These are phyloP conservation scores for Macquaria australasica DNA, from an alignment of 2,113 vertebrate genomes.

Conservation along the genomic window DNA sequence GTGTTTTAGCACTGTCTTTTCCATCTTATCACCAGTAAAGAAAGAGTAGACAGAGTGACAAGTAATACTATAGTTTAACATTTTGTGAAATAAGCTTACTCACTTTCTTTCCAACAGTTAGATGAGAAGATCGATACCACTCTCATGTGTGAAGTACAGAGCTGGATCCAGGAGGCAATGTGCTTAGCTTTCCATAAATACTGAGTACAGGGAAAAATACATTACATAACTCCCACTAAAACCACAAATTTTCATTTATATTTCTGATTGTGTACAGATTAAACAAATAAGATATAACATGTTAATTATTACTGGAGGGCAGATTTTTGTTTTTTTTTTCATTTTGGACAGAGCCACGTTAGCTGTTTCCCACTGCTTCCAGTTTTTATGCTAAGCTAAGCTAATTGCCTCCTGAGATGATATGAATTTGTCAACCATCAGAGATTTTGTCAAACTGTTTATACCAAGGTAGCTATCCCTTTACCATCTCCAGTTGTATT, in stretches of 20 bases:
- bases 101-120: not conserved
- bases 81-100: slow-evolving; percentile 16
- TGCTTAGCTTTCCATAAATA: not conserved
- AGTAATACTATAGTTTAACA: not conserved
- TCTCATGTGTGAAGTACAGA: not conserved
- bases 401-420: not conserved
- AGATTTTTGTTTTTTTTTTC: too few species aligned
- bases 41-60: not conserved
- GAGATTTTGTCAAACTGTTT: not conserved
- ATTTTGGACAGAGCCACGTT: too few species aligned
- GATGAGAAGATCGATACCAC: slow-evolving; percentile 1
- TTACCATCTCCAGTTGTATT: not conserved
- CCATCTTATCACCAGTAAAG: not conserved
- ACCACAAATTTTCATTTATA: not conserved
- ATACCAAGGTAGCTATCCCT: not conserved
- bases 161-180: not conserved
- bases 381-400: not conserved
- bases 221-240: not conserved
- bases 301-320: too few species aligned
- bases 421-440: not conserved
- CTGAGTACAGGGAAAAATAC: not conserved
- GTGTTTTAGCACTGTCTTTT: slow-evolving; percentile 13
- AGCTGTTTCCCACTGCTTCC: too few species aligned
- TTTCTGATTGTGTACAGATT: not conserved
- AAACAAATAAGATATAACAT: too few species aligned